These are phyloP conservation scores for Phyllotreta striolata DNA, from an alignment of 2,888 invertebrate genomes.

Conservation along the genomic window DNA sequence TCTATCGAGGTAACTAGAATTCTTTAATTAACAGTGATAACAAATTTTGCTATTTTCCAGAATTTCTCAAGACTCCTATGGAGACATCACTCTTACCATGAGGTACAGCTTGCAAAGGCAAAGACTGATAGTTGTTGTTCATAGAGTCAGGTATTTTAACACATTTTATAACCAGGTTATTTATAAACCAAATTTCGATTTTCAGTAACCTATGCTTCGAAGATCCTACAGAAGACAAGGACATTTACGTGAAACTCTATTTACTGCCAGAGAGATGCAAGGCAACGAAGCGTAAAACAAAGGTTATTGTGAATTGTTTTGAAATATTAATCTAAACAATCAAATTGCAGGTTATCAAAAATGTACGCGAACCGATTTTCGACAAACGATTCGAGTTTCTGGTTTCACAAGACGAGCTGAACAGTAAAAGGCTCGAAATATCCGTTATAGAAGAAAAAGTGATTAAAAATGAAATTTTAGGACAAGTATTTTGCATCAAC, in stretches of 20 bases:
- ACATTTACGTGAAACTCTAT: conserved; percentile 90
- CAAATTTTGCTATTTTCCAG: conserved; percentile 22
- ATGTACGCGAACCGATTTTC: conserved; percentile 87
- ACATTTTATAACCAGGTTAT: neutral
- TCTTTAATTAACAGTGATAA: neutral
- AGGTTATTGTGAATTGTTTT: too few relatives aligned
- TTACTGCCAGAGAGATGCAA: conserved; percentile 83
- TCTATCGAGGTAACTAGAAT: conserved; percentile 17
- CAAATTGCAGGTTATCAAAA: conserved; percentile 76
- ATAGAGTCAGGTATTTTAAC: conserved; percentile 78
- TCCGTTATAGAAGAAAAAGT: conserved; percentile 88
- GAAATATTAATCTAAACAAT: too few relatives aligned
- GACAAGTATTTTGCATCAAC: conserved; percentile 68
- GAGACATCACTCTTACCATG: conserved; percentile 78
- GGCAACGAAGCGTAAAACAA: conserved; percentile 86
- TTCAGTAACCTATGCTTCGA: conserved; percentile 80
- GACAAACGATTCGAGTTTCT: conserved; percentile 91
- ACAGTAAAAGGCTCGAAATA: conserved; percentile 78
- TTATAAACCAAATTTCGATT: conserved; percentile 25
- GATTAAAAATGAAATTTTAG: conserved; percentile 80
- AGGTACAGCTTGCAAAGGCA: conserved; percentile 85
- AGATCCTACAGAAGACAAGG: conserved; percentile 84
- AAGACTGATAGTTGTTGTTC: conserved; percentile 81
- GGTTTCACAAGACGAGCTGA: conserved; percentile 81
- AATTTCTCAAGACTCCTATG: conserved; percentile 29